A percentile compares a stretch with the other conserved stretches of the same genome.
These are phyloP conservation scores for Cepaea nemoralis DNA, from an alignment of 1,140 invertebrate species.

Conservation along the genomic window DNA sequence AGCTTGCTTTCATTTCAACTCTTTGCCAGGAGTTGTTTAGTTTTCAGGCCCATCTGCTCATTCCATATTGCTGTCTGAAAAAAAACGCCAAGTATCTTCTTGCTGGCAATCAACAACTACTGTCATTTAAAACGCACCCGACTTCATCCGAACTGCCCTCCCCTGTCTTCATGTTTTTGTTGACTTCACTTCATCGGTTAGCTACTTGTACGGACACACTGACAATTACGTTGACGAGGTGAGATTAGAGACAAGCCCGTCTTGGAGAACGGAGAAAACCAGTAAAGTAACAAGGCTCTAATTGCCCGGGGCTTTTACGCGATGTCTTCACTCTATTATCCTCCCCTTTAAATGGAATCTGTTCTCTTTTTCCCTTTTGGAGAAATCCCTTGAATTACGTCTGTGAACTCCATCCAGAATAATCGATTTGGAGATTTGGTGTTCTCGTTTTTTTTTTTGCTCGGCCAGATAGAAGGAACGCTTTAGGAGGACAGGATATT, in stretches of 20 bases:
- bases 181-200: neutral
- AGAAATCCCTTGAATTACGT: neutral
- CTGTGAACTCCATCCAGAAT: neutral
- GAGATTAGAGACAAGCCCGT: constrained; percentile 1
- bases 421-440: neutral
- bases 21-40: too few relatives aligned
- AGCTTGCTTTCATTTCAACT: too few relatives aligned
- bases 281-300: constrained; percentile 6
- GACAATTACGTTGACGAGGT: constrained; percentile 22
- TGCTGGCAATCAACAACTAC: neutral
- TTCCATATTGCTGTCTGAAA: too few relatives aligned
- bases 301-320: constrained; percentile 26
- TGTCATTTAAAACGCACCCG: neutral
- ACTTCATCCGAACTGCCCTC: neutral
- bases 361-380: neutral
- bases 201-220: constrained; percentile 10
- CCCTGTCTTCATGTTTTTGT: neutral
- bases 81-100: too few relatives aligned
- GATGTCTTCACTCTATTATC: constrained; percentile 29
- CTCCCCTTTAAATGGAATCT: neutral
- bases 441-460: neutral
- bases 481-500: too few relatives aligned
- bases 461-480: neutral
- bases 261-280: neutral
- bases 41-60: too few relatives aligned